Evolutionary conservation across 1,140 invertebrate species (phyloP), one percentile per base, ranked within the genome.

Genomic region (Cydia amplana): DNA sequence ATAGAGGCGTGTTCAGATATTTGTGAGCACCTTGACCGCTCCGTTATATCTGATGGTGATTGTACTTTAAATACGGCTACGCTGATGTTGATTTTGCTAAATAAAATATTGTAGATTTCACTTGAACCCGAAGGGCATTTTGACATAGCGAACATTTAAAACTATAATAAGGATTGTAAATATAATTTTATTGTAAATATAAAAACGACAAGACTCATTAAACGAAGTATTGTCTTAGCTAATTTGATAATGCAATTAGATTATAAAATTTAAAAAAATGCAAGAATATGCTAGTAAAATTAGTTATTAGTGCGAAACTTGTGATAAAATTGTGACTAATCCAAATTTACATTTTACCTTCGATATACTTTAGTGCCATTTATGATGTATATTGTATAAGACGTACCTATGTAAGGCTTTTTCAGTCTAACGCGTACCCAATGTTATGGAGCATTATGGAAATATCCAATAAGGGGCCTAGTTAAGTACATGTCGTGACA

Each of bases 321-420:
- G 55, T 60, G 55, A 60, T 60, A 60, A 60, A 60, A 60, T 20
- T 60, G 20, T 60, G 55, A 60, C 55, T 60, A 60, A 60, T 60
- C 20, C 55, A 20, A 60, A 60, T 60, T 55, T 55, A 55, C 51
- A 55, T 46, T 51, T 51, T 60, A 60, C 18, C 55, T 60, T 60
- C 55, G 18, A 60, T 60, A 60, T 23, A 60, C 18, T 60, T 55
- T 60, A 60, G 55, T 60, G 55, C 55, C 55, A 60, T 60, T n/a
- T n/a, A 60, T 60, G 55, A 60, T 60, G n/a, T 10, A 25, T 3
- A 3, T 1, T 1, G 25, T 25, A 23, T 60, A 60, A 60, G 55
- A 23, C 9, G 18, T 60, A 23, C 43, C 16, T 49, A 49, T 60
- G 1, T 60, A 60, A 23, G 55, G n/a, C 46, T 55, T 55, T 55